These are phyloP conservation scores for Pseudomyrmex flavicornis DNA, from an alignment of 1,140 invertebrate species.

Conservation along the genomic window DNA sequence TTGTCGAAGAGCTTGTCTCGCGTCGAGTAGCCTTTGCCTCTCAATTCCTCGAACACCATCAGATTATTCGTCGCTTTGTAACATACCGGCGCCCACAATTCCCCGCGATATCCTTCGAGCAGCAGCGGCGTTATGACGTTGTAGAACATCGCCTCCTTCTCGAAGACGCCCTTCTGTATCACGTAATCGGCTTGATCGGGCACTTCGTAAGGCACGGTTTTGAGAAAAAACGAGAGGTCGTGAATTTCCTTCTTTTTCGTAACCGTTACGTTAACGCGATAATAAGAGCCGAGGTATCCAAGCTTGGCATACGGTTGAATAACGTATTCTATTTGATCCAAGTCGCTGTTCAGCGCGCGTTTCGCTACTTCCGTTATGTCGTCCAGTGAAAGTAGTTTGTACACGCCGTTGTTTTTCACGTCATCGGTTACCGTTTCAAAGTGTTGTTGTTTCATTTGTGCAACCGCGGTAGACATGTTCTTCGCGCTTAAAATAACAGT, in stretches of 20 bases:
- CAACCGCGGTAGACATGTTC: not conserved
- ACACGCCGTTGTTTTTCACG: not conserved
- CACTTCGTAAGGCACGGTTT: conserved; percentile 82
- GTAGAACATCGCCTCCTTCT: conserved; percentile 85
- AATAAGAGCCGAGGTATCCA: conserved; percentile 86
- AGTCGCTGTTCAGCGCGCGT: conserved; percentile 43
- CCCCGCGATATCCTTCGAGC: conserved; percentile 69
- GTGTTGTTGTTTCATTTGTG: not conserved
- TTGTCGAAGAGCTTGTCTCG: conserved; percentile 82
- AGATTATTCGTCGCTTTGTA: conserved; percentile 82
- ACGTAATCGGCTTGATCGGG: conserved; percentile 81
- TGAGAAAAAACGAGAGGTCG: conserved; percentile 83
- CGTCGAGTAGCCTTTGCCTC: conserved; percentile 77
- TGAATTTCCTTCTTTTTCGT: conserved; percentile 45
- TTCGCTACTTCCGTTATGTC: conserved; percentile 73
- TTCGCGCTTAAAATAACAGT: too few relatives aligned
- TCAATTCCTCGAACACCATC: conserved; percentile 84
- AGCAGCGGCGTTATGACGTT: conserved; percentile 81
- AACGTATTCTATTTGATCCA: conserved; percentile 67
- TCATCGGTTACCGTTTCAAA: conserved; percentile 18
- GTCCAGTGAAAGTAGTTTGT: conserved; percentile 68
- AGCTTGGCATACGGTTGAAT: conserved; percentile 76
- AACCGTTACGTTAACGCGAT: conserved; percentile 69
- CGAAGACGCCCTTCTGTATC: conserved; percentile 84
- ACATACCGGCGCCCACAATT: conserved; percentile 81